Conservation (phyloP, 64 coral and sea anemone genomes). For the Exaiptasia diaphana region DNA sequence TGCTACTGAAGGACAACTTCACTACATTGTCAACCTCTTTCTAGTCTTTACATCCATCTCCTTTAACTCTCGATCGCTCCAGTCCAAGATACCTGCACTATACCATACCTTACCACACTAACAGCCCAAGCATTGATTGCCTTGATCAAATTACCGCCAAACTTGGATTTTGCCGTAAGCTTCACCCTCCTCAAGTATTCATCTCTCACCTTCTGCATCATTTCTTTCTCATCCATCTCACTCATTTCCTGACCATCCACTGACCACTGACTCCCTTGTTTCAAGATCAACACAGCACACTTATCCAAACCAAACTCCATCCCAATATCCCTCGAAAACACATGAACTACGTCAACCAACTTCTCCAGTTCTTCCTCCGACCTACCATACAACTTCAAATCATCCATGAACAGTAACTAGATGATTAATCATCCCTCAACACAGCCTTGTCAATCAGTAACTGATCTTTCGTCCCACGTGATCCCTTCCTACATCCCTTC, state of each 20-base stretch:
- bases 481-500: too few relatives aligned
- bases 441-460: too few relatives aligned
- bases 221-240: not conserved
- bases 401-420: conserved; percentile 23
- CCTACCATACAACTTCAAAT: conserved; percentile 13
- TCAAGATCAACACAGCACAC: not conserved
- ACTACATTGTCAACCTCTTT: conserved; percentile 1
- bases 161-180: not conserved
- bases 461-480: too few relatives aligned
- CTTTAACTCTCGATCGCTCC: not conserved
- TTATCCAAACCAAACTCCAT: conserved; percentile 6
- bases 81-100: not conserved
- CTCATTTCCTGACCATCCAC: not conserved
- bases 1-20: too few relatives aligned
- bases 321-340: not conserved
- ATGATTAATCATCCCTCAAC: not conserved
- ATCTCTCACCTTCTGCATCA: not conserved
- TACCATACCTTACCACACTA: not conserved
- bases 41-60: not conserved
- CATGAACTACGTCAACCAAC: not conserved
- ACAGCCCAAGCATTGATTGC: not conserved
- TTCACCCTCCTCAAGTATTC: conserved; percentile 4
- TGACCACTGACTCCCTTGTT: not conserved
- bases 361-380: not conserved
- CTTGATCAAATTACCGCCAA: not conserved